These are phyloP conservation scores for Trichogramma evanescens DNA, from an alignment of 2,888 invertebrate genomes.

Conservation along the genomic window DNA sequence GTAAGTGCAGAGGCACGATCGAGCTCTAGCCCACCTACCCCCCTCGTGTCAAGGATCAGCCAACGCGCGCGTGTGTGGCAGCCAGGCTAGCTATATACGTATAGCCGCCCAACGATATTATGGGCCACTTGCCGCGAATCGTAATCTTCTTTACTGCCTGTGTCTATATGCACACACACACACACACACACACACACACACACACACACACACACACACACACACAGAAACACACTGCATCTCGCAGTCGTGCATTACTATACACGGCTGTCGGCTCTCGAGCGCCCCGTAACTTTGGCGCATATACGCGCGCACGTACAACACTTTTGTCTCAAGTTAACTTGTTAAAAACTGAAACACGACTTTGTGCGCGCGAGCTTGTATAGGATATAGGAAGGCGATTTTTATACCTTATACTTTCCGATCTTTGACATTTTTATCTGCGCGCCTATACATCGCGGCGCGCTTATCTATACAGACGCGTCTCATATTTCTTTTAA, in stretches of 20 bases:
- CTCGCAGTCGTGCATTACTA: not conserved
- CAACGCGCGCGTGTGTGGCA: slow-evolving; percentile 7
- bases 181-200: too few relatives aligned
- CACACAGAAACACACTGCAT: too few relatives aligned
- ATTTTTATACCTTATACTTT: slow-evolving; percentile 1
- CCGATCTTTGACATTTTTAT: too few relatives aligned
- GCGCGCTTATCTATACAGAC: too few relatives aligned
- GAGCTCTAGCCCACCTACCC: too few relatives aligned
- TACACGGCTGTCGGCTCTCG: not conserved
- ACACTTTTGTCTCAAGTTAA: slow-evolving; percentile 15
- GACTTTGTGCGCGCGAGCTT: slow-evolving; percentile 6
- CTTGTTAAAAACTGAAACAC: slow-evolving; percentile 16
- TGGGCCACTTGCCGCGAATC: not conserved
- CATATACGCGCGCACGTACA: not conserved
- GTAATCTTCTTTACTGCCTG: slow-evolving; percentile 11
- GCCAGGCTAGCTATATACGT: not conserved
- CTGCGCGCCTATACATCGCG: too few relatives aligned
- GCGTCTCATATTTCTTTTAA: too few relatives aligned
- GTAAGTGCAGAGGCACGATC: too few relatives aligned
- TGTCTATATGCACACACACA: too few relatives aligned
- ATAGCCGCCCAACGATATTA: not conserved
- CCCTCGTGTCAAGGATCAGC: too few relatives aligned
- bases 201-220: too few relatives aligned
- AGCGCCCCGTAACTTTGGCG: slow-evolving; percentile 1
- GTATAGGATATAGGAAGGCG: not conserved